Evolutionary conservation across 2,797 vertebrate genomes (phyloP).

Genomic region (Alauda arvensis): DNA sequence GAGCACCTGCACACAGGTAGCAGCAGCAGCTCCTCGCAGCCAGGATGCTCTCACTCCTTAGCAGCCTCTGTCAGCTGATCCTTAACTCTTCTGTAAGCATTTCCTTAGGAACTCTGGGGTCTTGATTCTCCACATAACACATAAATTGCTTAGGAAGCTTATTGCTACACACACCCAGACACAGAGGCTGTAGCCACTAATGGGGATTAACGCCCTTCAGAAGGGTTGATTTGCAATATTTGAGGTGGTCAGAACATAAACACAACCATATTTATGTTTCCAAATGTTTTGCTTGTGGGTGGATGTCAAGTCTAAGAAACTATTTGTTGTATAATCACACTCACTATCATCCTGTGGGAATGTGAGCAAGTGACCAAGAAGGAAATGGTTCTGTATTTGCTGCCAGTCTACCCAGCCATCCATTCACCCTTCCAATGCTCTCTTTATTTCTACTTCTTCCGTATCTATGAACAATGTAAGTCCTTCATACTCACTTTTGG

Average conservation of each 20-base stretch:
- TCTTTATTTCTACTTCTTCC: background rate
- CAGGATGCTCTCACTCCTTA: background rate
- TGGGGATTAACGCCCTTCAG: background rate
- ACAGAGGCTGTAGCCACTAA: background rate
- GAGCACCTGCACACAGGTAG: background rate
- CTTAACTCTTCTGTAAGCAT: background rate
- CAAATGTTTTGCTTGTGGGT: background rate
- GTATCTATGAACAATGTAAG: background rate
- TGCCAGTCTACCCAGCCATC: background rate
- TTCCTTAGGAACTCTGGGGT: background rate
- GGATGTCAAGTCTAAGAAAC: background rate
- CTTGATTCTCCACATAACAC: background rate
- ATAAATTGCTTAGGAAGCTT: background rate
- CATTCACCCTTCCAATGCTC: background rate
- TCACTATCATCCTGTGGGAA: background rate
- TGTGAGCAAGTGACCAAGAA: background rate
- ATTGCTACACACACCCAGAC: background rate
- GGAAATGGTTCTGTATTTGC: background rate
- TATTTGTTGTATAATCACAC: background rate
- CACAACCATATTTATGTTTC: background rate
- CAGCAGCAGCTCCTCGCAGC: background rate
- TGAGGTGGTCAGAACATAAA: background rate
- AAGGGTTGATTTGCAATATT: background rate
- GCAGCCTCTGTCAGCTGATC: background rate
- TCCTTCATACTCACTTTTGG: background rate